These are phyloP conservation scores for Drosophila dunni DNA, from an alignment of 1,140 invertebrate species.

Conservation along the genomic window DNA sequence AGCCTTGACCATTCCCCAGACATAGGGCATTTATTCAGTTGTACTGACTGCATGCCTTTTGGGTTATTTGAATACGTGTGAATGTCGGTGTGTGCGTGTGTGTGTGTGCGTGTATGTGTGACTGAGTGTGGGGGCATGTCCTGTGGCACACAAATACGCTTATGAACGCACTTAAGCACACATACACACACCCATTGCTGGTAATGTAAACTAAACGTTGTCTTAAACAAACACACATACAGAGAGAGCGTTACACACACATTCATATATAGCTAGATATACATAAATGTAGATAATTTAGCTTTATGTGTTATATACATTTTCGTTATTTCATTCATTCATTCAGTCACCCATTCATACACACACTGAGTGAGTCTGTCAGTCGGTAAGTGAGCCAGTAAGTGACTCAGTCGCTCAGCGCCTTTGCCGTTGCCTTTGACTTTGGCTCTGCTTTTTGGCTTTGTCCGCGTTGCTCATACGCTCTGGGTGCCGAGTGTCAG, in stretches of 20 bases:
- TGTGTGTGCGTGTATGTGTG: slow-evolving; percentile 27
- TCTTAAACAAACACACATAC: slow-evolving; percentile 52
- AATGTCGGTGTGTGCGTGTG: slow-evolving; percentile 25
- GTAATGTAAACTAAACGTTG: slow-evolving; percentile 80
- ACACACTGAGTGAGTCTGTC: slow-evolving; percentile 27
- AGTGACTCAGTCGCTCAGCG: slow-evolving; percentile 34
- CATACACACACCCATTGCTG: slow-evolving; percentile 54
- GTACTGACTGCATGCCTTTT: slow-evolving; percentile 35
- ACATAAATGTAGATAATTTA: slow-evolving; percentile 56
- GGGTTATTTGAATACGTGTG: slow-evolving; percentile 21
- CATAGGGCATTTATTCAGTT: slow-evolving; percentile 53
- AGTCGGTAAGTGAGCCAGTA: slow-evolving; percentile 28
- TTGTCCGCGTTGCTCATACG: slow-evolving; percentile 75
- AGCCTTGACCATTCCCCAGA: slow-evolving; percentile 29
- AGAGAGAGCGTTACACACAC: slow-evolving; percentile 18
- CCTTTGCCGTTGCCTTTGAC: slow-evolving; percentile 36
- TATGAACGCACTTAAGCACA: slow-evolving; percentile 62
- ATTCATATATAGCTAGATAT: slow-evolving; percentile 41
- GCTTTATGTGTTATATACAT: slow-evolving; percentile 53
- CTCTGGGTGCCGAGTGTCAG: slow-evolving; percentile 56
- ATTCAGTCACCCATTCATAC: slow-evolving; percentile 56
- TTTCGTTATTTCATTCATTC: slow-evolving; percentile 65
- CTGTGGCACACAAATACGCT: slow-evolving; percentile 12
- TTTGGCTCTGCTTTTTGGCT: slow-evolving; percentile 28
- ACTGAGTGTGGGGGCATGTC: slow-evolving; percentile 8